Evolutionary conservation across 2,113 vertebrate species (phyloP).

Genomic region (Promerops cafer): DNA sequence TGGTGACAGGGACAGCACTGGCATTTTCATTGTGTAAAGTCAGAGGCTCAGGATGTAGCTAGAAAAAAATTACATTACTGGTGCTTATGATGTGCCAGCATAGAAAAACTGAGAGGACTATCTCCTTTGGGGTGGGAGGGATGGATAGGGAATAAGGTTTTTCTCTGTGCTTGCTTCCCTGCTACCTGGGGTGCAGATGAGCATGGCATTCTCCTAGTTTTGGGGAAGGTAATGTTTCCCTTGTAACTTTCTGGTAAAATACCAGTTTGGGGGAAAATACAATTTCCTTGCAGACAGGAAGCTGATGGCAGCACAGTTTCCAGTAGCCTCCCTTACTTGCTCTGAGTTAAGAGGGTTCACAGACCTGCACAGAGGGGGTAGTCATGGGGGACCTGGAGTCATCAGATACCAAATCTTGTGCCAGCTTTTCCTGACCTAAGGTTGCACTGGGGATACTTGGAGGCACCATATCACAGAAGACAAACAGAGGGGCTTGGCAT

Average conservation of each 20-base stretch:
- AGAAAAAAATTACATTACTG: not conserved
- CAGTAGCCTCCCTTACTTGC: not conserved
- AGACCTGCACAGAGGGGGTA: not conserved
- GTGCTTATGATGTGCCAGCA: not conserved
- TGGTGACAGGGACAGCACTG: accelerated
- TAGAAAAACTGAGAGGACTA: not conserved
- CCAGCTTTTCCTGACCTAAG: not conserved
- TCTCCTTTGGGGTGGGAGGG: not conserved
- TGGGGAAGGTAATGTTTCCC: not conserved
- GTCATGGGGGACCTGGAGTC: accelerated
- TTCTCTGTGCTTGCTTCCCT: not conserved
- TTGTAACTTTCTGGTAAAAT: not conserved
- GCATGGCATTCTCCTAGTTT: not conserved
- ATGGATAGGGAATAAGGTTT: not conserved
- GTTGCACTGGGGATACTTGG: not conserved
- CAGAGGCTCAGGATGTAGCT: not conserved
- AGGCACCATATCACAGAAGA: not conserved
- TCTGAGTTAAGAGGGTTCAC: not conserved
- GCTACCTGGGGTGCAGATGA: not conserved
- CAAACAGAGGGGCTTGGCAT: not conserved
- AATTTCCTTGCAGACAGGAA: not conserved
- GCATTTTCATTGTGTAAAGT: accelerated
- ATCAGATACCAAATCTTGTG: not conserved
- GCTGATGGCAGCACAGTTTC: not conserved
- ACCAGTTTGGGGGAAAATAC: not conserved